Percentiles rank a stretch among this genome's conserved stretches.
These are phyloP conservation scores for Delichon dasypus DNA, from an alignment of 2,797 vertebrate genomes.

Conservation along the genomic window DNA sequence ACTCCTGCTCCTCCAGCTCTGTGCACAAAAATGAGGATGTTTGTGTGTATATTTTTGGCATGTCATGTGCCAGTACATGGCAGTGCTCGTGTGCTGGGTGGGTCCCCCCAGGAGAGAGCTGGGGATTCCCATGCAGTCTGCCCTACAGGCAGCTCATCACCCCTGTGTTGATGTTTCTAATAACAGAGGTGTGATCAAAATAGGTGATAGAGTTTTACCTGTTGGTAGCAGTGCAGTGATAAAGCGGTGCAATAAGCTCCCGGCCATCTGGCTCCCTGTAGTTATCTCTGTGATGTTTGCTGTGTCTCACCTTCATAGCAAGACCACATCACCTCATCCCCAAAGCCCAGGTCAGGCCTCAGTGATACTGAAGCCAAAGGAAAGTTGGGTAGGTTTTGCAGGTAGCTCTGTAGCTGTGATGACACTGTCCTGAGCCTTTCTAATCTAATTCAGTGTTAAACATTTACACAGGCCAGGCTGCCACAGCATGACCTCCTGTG, in stretches of 20 bases:
- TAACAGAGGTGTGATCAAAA: not conserved
- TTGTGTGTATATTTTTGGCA: not conserved
- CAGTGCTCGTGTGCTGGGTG: rapidly evolving
- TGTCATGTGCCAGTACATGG: not conserved
- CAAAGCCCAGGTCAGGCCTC: not conserved
- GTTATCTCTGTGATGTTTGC: not conserved
- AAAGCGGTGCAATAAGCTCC: not conserved
- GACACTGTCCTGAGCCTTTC: not conserved
- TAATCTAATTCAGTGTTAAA: not conserved
- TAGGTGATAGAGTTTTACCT: not conserved
- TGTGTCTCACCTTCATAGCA: not conserved
- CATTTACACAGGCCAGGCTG: not conserved
- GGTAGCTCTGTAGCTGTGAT: not conserved
- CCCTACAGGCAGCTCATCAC: not conserved
- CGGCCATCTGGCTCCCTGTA: not conserved
- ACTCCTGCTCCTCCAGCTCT: not conserved
- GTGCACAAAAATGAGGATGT: not conserved
- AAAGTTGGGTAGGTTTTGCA: not conserved
- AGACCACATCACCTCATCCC: not conserved
- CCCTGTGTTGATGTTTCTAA: not conserved
- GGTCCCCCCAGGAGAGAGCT: not conserved
- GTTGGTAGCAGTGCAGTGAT: not conserved
- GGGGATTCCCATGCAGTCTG: not conserved
- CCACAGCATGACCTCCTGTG: not conserved
- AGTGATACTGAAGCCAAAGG: not conserved